Conservation (phyloP, 2,888 invertebrate genomes). For the Minunthozetes semirufus region DNA sequence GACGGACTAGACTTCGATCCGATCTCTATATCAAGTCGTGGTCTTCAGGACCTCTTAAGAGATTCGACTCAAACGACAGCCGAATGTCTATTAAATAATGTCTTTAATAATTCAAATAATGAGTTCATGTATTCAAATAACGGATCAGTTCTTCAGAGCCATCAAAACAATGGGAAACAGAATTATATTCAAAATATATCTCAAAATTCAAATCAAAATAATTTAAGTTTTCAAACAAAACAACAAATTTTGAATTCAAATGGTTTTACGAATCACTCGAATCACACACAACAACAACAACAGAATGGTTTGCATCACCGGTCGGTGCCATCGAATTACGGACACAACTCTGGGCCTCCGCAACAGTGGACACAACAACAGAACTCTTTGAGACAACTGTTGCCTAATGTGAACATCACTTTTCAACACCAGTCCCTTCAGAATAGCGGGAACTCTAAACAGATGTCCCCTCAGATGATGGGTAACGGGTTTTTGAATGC, state of each 20-base stretch:
- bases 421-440: constrained; percentile 44
- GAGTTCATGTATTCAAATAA: background rate
- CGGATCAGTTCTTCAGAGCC: background rate
- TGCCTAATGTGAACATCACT: constrained; percentile 52
- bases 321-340: constrained; percentile 15
- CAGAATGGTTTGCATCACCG: too few relatives aligned
- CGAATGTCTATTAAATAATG: background rate
- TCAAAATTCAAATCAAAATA: constrained; percentile 1
- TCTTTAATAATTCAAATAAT: background rate
- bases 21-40: constrained; percentile 38
- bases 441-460: background rate
- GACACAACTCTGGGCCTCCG: background rate
- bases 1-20: constrained; percentile 41
- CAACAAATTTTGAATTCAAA: background rate
- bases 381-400: constrained; percentile 50
- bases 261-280: background rate
- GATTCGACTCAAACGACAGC: background rate
- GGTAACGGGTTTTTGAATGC: background rate
- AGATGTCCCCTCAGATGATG: background rate
- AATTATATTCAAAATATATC: too few relatives aligned
- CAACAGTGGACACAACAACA: constrained; percentile 47
- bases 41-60: constrained; percentile 37
- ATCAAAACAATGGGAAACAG: background rate
- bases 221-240: background rate
- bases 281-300: background rate